Evolutionary conservation across 2,888 invertebrate genomes (phyloP).

Genomic region (Noctua comes): DNA sequence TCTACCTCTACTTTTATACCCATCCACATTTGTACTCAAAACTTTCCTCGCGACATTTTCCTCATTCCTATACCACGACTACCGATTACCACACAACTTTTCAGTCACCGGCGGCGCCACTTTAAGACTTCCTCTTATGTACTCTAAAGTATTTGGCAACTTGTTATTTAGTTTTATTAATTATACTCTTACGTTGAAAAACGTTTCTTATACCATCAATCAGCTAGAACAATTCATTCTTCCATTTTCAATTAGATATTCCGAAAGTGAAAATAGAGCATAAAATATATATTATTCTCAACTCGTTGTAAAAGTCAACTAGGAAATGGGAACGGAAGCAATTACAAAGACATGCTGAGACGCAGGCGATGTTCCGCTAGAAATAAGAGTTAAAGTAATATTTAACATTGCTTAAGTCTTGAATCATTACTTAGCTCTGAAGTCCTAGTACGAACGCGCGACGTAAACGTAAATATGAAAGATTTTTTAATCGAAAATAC

Average conservation of each 20-base stretch:
- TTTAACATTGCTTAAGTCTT: slow-evolving; percentile 20
- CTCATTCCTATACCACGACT: too few species aligned
- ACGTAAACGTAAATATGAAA: neutral
- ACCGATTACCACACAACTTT: too few species aligned
- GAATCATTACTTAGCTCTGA: slow-evolving; percentile 6
- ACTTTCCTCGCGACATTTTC: too few species aligned
- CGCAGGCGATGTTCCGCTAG: slow-evolving; percentile 20
- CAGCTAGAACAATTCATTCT: too few species aligned
- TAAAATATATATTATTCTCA: slow-evolving; percentile 13
- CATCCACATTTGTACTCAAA: too few species aligned
- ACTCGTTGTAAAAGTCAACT: slow-evolving; percentile 29
- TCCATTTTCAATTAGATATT: neutral
- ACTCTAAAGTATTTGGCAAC: too few species aligned
- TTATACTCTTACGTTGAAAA: neutral
- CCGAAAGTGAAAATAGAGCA: slow-evolving; percentile 15
- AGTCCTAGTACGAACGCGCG: neutral
- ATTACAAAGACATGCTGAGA: slow-evolving; percentile 30
- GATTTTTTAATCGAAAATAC: neutral
- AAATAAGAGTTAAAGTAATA: slow-evolving; percentile 21
- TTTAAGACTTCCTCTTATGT: too few species aligned
- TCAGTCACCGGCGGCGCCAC: too few species aligned
- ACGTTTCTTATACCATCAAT: neutral
- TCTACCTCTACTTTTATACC: too few species aligned
- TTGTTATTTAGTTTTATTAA: neutral
- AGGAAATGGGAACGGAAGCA: slow-evolving; percentile 36